phyloP scores from a whole-genome alignment of 2,113 vertebrate species.

The Malurus alboscapulatus region DNA sequence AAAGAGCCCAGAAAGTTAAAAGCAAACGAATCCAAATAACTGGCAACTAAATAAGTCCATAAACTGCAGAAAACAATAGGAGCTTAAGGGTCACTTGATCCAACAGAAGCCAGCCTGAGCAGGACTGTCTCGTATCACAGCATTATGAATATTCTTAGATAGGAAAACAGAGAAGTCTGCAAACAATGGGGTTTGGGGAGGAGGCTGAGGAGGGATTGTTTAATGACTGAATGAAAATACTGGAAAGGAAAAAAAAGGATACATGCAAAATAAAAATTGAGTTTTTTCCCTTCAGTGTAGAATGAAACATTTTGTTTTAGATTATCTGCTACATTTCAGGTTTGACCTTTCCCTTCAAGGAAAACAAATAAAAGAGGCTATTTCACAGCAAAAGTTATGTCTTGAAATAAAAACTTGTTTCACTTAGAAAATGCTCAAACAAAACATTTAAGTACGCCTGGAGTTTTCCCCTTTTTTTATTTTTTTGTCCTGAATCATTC shows the following conservation, averaged over 20 bases:
- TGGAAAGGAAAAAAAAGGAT: not conserved
- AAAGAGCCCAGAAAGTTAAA: not conserved
- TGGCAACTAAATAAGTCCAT: not conserved
- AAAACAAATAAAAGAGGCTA: not conserved
- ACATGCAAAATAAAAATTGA: not conserved
- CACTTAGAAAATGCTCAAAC: constrained; percentile 14
- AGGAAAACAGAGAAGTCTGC: constrained; percentile 21
- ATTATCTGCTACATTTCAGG: constrained; percentile 1
- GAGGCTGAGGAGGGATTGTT: not conserved
- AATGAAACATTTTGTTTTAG: constrained; percentile 39
- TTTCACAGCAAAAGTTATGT: not conserved
- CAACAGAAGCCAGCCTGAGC: constrained; percentile 40
- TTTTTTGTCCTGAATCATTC: constrained; percentile 11
- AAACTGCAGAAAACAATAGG: constrained; percentile 47
- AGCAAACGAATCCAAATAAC: not conserved
- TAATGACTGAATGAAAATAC: constrained; percentile 16
- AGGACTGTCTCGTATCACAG: constrained; percentile 12
- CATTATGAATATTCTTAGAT: constrained; percentile 34
- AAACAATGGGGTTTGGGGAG: constrained; percentile 24
- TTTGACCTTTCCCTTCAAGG: constrained; percentile 26
- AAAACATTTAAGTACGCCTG: not conserved
- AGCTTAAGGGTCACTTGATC: constrained; percentile 25
- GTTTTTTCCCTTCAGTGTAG: not conserved
- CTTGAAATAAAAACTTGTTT: constrained; percentile 17
- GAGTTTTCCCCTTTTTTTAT: not conserved